Base-by-base conservation (phyloP, 2,888 invertebrate species). In the Pristionchus entomophagus region DNA sequence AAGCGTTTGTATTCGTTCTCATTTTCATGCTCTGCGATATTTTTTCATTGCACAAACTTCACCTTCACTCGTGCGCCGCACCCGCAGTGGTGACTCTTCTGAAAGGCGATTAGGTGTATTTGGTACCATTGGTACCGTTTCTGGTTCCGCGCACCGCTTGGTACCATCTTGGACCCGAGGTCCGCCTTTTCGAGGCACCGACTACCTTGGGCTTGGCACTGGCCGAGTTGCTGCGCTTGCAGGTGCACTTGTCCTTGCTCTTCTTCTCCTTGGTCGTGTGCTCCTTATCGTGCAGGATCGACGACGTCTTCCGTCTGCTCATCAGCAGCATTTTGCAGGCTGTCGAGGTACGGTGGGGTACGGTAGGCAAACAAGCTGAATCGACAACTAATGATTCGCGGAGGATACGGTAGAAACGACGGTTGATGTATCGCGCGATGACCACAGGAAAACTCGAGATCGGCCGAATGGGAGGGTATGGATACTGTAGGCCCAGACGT, bases 281-380 rank as follows among this genome's bases (percentile, higher is more conserved):
- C 32, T 78, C 81, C 41, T 83, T 83, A 22, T 83, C 83, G 29
- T 59, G 73, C 10, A 73, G 41, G 19, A 73, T 73, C 19, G 73
- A 84, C 29, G 84, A 51, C 53, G 84, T 84, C 84, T 84, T 84
- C 19, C 73, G 32, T 69, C 84, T 38, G 41, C 84, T 84, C 84
- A 84, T 84, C 84, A 84, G 51, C 32, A 84, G 73, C 84, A 84
- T 84, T 19, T n/a, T n/a, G n/a, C 8, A 26, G n/a, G n/a, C n/a
- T 29, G 35, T 53, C 53, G 26, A 17, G 22, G 35, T 32, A 81
- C 10, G 29, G n/a, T 0, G 51, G 51, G 45, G 1, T 51, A 80
- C 81, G 81, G 81, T 12, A 6, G 81, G 32, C 1, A n/a, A n/a
- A n/a, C n/a, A n/a, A n/a, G 81, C 32, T 41, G 38, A 81, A 29